Conservation (phyloP, 2,888 invertebrate species). For the Lasioglossum malachurum region DNA sequence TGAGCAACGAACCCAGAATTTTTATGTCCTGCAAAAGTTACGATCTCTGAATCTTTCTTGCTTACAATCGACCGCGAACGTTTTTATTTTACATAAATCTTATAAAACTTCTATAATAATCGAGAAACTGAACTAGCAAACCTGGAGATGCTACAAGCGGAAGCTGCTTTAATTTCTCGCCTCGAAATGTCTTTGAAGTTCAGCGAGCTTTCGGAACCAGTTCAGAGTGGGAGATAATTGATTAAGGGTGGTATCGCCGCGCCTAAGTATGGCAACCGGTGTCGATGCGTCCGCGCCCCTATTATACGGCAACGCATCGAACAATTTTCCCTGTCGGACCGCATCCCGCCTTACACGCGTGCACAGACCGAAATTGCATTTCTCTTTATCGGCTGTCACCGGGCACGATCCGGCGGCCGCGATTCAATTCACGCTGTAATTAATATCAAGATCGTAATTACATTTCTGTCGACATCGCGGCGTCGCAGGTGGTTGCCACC, state of each 20-base stretch:
- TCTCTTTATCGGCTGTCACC: constrained; percentile 62
- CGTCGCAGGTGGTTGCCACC: constrained; percentile 11
- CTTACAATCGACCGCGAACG: too few relatives aligned
- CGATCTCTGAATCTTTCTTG: neutral
- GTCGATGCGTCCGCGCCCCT: neutral
- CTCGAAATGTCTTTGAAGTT: neutral
- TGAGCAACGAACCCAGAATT: neutral
- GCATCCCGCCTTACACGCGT: constrained; percentile 48
- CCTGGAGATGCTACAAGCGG: too few relatives aligned
- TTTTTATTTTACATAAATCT: too few relatives aligned
- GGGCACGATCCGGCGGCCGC: constrained; percentile 19
- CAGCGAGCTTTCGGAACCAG: neutral
- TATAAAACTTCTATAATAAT: neutral
- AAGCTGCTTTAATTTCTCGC: neutral
- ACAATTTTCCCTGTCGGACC: constrained; percentile 1
- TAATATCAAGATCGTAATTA: constrained; percentile 61
- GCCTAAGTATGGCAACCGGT: neutral
- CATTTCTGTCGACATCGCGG: constrained; percentile 40
- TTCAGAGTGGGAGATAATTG: neutral
- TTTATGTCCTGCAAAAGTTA: neutral
- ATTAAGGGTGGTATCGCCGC: neutral
- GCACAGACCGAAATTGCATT: constrained; percentile 65
- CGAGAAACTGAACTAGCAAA: neutral
- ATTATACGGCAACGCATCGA: neutral
- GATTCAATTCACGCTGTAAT: constrained; percentile 64